Percentiles rank a stretch among this genome's conserved stretches.
Evolutionary conservation across 2,888 invertebrate genomes (phyloP).

Genomic region (Fabriciana adippe): DNA sequence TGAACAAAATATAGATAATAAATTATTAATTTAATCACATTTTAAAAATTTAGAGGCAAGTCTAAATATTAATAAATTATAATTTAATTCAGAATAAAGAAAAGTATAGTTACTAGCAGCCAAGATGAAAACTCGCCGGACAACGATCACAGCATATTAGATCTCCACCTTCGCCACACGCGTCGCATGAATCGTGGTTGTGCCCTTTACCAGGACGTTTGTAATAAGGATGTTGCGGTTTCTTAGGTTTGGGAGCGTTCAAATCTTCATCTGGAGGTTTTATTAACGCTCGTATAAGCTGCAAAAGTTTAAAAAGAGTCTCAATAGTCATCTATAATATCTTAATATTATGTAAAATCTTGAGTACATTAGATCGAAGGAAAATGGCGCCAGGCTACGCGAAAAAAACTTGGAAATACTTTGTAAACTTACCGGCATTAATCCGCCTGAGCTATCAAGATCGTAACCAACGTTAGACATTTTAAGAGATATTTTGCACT

Average conservation of each 20-base stretch:
- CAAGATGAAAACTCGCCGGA: conserved; percentile 96
- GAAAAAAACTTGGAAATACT: conserved; percentile 41
- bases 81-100: neutral
- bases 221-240: conserved; percentile 90
- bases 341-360: conserved; percentile 24
- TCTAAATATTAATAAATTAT: neutral
- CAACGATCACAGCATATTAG: conserved; percentile 97
- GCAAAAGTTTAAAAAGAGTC: conserved; percentile 48
- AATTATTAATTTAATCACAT: neutral
- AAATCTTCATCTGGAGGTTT: conserved; percentile 93
- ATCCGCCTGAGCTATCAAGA: conserved; percentile 89
- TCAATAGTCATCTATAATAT: conserved; percentile 24
- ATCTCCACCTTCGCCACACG: conserved; percentile 97
- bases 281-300: conserved; percentile 94
- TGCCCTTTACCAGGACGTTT: conserved; percentile 93
- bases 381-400: conserved; percentile 44
- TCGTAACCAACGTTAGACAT: conserved; percentile 86
- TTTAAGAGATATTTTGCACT: conserved; percentile 11
- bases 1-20: neutral
- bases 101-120: conserved; percentile 91
- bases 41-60: neutral
- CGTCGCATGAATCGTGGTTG: conserved; percentile 96
- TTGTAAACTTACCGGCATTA: conserved; percentile 89
- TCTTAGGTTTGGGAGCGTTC: conserved; percentile 79
- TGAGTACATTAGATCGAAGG: conserved; percentile 38